These are phyloP conservation scores for Silurus meridionalis DNA, from an alignment of 2,113 vertebrate genomes.

Conservation along the genomic window DNA sequence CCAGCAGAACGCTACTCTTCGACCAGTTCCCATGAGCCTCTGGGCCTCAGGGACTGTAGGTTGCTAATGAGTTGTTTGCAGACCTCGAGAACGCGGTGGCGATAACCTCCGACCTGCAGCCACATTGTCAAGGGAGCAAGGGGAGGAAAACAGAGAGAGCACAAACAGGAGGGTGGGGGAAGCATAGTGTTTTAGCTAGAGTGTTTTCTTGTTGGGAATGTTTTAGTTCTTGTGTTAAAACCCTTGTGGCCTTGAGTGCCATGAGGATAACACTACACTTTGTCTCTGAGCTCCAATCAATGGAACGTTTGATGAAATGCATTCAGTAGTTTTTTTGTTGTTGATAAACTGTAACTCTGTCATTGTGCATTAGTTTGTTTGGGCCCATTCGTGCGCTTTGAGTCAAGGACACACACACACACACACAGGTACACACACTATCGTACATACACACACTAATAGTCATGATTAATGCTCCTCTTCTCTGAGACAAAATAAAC, in stretches of 20 bases:
- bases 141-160: constrained; percentile 50
- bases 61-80: constrained; percentile 80
- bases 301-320: constrained; percentile 46
- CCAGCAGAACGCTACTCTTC: constrained; percentile 65
- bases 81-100: constrained; percentile 73
- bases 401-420: constrained; percentile 50
- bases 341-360: constrained; percentile 55
- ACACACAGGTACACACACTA: constrained; percentile 15
- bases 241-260: constrained; percentile 49
- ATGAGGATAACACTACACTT: constrained; percentile 46
- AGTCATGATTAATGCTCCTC: constrained; percentile 55
- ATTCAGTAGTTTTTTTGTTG: constrained; percentile 47
- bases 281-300: constrained; percentile 44
- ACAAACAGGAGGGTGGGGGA: constrained; percentile 37
- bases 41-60: constrained; percentile 64
- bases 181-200: constrained; percentile 44
- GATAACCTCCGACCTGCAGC: constrained; percentile 72
- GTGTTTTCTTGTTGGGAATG: constrained; percentile 50
- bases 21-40: constrained; percentile 64
- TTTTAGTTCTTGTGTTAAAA: constrained; percentile 51
- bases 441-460: constrained; percentile 45
- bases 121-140: constrained; percentile 66
- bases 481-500: constrained; percentile 50
- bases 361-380: constrained; percentile 47
- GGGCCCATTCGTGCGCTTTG: constrained; percentile 4